Evolutionary conservation across 2,888 invertebrate genomes (phyloP).

Genomic region (Agriopis aurantiaria): DNA sequence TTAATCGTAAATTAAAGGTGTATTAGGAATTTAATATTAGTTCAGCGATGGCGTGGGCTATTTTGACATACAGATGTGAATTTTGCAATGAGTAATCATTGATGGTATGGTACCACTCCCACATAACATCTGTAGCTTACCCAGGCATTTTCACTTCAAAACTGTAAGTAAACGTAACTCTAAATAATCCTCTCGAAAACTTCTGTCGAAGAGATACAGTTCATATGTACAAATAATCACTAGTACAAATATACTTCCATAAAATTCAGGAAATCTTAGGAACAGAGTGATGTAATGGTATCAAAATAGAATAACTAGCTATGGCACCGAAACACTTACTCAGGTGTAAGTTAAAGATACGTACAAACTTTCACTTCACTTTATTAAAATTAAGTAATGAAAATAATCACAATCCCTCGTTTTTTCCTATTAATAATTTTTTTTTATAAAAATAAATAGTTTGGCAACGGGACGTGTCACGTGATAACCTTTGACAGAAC

Average conservation of each 20-base stretch:
- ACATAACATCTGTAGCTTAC: slow-evolving; percentile 77
- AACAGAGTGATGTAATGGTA: slow-evolving; percentile 70
- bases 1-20: background rate
- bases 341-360: background rate
- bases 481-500: no score
- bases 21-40: slow-evolving; percentile 22
- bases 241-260: slow-evolving; percentile 31
- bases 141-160: slow-evolving; percentile 77
- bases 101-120: slow-evolving; percentile 75
- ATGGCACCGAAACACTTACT: slow-evolving; percentile 12
- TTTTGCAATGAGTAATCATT: slow-evolving; percentile 59
- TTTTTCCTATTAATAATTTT: background rate
- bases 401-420: background rate
- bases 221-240: slow-evolving; percentile 22
- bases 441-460: no score
- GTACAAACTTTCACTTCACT: background rate
- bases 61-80: slow-evolving; percentile 52
- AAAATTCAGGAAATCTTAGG: slow-evolving; percentile 18
- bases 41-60: slow-evolving; percentile 35
- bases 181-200: slow-evolving; percentile 51
- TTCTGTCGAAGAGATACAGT: slow-evolving; percentile 71
- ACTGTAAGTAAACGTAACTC: slow-evolving; percentile 50
- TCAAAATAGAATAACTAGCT: slow-evolving; percentile 60
- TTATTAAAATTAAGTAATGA: background rate
- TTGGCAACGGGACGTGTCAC: no score